phyloP scores from a whole-genome alignment of 2,797 vertebrate genomes.

The Neosalanx taihuensis region DNA sequence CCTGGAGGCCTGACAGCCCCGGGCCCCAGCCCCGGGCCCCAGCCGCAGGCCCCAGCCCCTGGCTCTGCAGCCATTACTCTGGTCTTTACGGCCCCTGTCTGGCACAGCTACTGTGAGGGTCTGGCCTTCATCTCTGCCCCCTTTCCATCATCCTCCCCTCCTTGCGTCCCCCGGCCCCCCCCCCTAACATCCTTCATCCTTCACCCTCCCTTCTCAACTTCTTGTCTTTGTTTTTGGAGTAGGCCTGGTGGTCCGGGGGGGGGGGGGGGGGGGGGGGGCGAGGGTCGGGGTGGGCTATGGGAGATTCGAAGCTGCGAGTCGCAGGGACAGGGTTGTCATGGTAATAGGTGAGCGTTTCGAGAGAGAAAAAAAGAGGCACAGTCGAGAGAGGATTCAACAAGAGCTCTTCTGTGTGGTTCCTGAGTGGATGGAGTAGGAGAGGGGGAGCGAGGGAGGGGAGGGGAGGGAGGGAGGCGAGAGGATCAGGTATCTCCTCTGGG shows the following conservation, averaged over 20 bases:
- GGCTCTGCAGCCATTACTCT: conserved; percentile 54
- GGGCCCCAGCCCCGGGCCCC: conserved; percentile 15
- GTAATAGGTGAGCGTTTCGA: conserved; percentile 46
- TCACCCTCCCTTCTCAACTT: conserved; percentile 37
- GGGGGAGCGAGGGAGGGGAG: conserved; percentile 1
- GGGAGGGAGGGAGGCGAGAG: conserved; percentile 9
- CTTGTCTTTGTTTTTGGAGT: conserved; percentile 66
- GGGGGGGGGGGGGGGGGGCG: too few relatives aligned
- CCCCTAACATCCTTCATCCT: conserved; percentile 37
- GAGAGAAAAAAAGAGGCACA: conserved; percentile 49
- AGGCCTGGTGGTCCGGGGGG: conserved; percentile 37
- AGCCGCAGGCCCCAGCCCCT: conserved; percentile 14
- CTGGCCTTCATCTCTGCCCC: conserved; percentile 60
- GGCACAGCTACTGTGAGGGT: conserved; percentile 49
- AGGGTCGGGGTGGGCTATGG: conserved; percentile 5
- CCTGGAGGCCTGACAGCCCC: conserved; percentile 39
- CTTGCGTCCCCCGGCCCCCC: conserved; percentile 1
- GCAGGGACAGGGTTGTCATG: conserved; percentile 68
- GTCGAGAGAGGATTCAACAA: conserved; percentile 62
- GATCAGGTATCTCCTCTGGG: conserved; percentile 50
- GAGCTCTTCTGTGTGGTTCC: conserved; percentile 59
- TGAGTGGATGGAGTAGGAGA: conserved; percentile 8
- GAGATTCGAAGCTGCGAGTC: conserved; percentile 65
- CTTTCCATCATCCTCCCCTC: conserved; percentile 53
- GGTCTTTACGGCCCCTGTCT: conserved; percentile 51